Base-by-base conservation (phyloP, 2,113 vertebrate genomes). In the Trachemys scripta region DNA sequence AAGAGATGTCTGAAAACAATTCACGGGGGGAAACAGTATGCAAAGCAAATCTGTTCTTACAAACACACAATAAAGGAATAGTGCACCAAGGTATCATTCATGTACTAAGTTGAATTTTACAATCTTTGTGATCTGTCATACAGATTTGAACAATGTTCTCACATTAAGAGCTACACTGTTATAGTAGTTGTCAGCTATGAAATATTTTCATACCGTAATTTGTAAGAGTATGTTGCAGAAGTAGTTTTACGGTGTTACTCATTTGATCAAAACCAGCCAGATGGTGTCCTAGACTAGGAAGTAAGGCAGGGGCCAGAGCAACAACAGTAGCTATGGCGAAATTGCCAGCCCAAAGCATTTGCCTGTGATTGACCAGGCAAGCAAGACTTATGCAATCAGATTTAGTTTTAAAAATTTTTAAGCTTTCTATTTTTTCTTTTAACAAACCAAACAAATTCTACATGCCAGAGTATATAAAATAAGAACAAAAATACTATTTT, bases 1-100 rank as follows among this genome's bases (percentile, higher is more conserved):
- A 19, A 53, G 8, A 94, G 90, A 45, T 47, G 85, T 86, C 54
- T 88, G 38, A 50, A 88, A 72, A 90, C 87, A 83, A 94, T 88
- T 90, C 82, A 69, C 54, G 87, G 35, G 51, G 51, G 51, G 8
- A 51, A 95, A 83, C 62, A 12, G 94, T 50, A 95, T 69, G 87
- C 1, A 0, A 27, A 69, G n/a, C 19, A 93, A 96, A 87, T 88
- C 80, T 96, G 78, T 7, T 92, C 51, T 78, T 87, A 95, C 24
- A 51, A 80, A 94, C 20, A 29, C 42, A 22, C 3, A 93, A 88
- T 65, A 88, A 50, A 90, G 35, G 91, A 90, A 5, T 51, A 94
- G 93, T 7, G 0, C 84, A 10, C 29, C 62, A 85, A 94, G 38
- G 4, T 5, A 6, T 20, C 25, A 42, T 51, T 24, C 2, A 27